Percentiles rank a stretch among this genome's conserved stretches.
Evolutionary conservation across 2,797 vertebrate species (phyloP).

Genomic region (Limosa lapponica): DNA sequence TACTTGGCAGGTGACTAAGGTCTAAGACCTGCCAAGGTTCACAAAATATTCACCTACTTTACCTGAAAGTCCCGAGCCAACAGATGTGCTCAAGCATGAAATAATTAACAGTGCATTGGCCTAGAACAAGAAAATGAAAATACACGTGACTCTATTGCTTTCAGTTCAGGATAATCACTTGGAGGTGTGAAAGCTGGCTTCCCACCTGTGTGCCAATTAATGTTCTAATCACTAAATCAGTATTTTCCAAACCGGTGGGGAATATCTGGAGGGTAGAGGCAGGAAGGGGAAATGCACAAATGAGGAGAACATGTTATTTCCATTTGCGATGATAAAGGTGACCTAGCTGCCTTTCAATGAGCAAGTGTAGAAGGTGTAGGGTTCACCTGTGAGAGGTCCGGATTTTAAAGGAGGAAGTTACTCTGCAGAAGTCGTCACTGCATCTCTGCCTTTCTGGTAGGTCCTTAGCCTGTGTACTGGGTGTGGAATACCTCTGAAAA

Average conservation of each 20-base stretch:
- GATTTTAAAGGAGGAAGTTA: background rate
- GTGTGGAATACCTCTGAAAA: background rate
- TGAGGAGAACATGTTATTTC: background rate
- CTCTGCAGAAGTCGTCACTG: background rate
- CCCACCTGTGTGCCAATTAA: background rate
- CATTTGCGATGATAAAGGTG: background rate
- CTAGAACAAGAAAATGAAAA: background rate
- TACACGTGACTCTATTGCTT: background rate
- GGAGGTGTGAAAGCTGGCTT: background rate
- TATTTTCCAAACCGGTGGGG: background rate
- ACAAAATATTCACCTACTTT: background rate
- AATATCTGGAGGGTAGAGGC: background rate
- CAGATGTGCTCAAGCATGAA: background rate
- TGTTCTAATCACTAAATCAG: background rate
- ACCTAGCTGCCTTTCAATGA: background rate
- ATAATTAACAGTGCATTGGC: background rate
- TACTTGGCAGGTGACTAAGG: background rate
- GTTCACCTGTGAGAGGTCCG: background rate
- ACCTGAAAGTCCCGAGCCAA: background rate
- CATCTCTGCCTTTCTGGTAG: background rate
- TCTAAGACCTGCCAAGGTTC: background rate
- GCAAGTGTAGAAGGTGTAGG: background rate
- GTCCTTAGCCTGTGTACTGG: background rate
- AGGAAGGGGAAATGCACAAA: background rate
- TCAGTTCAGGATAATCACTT: background rate